Evolutionary conservation across 2,113 vertebrate genomes (phyloP).

Genomic region (Ctenomys sociabilis): DNA sequence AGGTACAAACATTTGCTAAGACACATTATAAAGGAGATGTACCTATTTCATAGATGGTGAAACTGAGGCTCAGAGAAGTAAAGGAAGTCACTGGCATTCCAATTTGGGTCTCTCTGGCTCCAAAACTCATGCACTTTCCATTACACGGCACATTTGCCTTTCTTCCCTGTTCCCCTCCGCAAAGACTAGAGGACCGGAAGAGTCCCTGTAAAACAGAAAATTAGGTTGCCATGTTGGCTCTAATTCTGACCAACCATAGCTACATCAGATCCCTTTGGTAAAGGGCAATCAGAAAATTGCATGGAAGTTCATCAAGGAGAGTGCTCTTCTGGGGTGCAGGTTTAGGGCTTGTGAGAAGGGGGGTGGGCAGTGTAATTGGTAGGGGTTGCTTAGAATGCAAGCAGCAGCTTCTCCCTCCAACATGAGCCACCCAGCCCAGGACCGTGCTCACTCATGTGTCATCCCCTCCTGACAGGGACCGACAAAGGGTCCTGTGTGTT

Average conservation of each 20-base stretch:
- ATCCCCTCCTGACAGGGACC: constrained; percentile 10
- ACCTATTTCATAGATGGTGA: constrained; percentile 14
- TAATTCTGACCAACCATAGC: not conserved
- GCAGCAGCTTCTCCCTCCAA: constrained; percentile 35
- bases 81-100: not conserved
- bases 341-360: not conserved
- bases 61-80: not conserved
- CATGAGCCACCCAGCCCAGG: constrained; percentile 49
- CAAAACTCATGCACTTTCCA: not conserved
- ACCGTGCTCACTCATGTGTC: fast-evolving
- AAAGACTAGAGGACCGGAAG: not conserved
- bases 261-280: not conserved
- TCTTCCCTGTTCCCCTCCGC: not conserved
- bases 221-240: not conserved
- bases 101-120: not conserved
- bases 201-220: not conserved
- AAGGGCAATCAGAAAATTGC: not conserved
- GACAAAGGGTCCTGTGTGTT: constrained; percentile 45
- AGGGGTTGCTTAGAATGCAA: constrained; percentile 54
- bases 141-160: not conserved
- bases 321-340: not conserved
- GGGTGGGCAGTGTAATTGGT: not conserved
- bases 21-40: not conserved
- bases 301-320: not conserved
- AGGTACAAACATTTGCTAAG: not conserved